These are phyloP conservation scores for Cerastis leucographa DNA, from an alignment of 2,888 invertebrate species.

Conservation along the genomic window DNA sequence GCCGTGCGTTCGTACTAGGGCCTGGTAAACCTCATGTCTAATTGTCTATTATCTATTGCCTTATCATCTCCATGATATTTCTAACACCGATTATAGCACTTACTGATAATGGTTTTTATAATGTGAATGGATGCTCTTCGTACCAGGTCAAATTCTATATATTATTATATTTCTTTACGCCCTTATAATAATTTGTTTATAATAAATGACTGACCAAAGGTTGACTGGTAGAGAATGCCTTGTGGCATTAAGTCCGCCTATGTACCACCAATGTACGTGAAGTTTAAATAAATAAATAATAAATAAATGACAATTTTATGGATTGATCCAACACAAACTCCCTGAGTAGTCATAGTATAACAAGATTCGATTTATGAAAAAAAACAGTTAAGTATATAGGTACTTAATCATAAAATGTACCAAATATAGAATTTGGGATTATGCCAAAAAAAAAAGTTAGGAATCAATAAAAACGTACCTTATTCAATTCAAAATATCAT, in stretches of 20 bases:
- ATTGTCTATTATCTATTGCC: neutral
- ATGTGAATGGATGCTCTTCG: neutral
- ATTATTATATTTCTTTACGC: neutral
- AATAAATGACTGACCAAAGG: too few relatives aligned
- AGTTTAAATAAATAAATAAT: too few relatives aligned
- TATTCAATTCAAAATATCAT: slow-evolving; percentile 22
- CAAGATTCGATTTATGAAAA: too few relatives aligned
- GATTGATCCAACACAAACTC: too few relatives aligned
- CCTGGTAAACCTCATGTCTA: neutral
- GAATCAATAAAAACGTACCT: slow-evolving; percentile 25
- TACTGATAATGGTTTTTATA: neutral
- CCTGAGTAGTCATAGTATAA: too few relatives aligned
- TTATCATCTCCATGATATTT: neutral
- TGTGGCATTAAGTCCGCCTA: too few relatives aligned
- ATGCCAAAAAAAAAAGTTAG: neutral
- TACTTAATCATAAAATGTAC: neutral
- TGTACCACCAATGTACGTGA: too few relatives aligned
- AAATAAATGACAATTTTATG: too few relatives aligned
- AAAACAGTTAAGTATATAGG: neutral
- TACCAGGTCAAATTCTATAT: neutral
- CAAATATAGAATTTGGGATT: neutral
- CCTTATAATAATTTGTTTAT: too few relatives aligned
- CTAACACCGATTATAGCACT: neutral
- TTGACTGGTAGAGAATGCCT: too few relatives aligned
- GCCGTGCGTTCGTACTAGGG: neutral